Conservation (phyloP, 2,113 vertebrate genomes). For the Corvus cornix region DNA sequence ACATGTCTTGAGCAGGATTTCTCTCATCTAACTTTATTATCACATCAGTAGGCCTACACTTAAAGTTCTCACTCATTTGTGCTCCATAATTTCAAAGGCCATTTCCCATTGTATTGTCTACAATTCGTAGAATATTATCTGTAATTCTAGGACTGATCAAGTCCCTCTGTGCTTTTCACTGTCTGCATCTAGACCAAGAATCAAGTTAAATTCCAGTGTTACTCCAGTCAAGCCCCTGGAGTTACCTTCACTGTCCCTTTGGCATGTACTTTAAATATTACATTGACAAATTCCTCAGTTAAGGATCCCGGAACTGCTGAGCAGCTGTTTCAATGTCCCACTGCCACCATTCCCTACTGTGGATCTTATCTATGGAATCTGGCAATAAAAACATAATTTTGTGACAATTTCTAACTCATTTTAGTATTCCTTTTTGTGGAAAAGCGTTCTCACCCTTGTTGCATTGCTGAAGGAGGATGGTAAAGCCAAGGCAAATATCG, state of each 20-base stretch:
- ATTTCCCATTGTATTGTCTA: neutral
- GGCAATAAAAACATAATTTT: neutral
- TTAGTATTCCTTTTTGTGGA: neutral
- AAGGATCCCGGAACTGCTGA: neutral
- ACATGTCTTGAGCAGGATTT: neutral
- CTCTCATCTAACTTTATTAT: neutral
- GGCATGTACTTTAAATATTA: neutral
- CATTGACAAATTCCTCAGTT: neutral
- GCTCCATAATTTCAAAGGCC: neutral
- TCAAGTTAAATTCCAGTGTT: neutral
- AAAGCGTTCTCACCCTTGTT: conserved; percentile 88
- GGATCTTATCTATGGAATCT: neutral
- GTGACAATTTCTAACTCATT: neutral
- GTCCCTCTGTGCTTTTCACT: neutral
- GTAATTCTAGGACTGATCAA: neutral
- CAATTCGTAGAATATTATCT: neutral
- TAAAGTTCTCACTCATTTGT: neutral
- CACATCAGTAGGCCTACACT: neutral
- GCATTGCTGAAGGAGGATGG: conserved; percentile 96
- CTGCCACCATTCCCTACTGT: neutral
- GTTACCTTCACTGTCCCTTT: neutral
- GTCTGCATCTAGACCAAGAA: neutral
- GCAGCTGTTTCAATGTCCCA: neutral
- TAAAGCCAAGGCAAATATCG: conserved; percentile 97
- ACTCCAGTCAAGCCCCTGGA: neutral